Base-by-base conservation (phyloP, 2,113 vertebrate species). In the Solea solea region DNA sequence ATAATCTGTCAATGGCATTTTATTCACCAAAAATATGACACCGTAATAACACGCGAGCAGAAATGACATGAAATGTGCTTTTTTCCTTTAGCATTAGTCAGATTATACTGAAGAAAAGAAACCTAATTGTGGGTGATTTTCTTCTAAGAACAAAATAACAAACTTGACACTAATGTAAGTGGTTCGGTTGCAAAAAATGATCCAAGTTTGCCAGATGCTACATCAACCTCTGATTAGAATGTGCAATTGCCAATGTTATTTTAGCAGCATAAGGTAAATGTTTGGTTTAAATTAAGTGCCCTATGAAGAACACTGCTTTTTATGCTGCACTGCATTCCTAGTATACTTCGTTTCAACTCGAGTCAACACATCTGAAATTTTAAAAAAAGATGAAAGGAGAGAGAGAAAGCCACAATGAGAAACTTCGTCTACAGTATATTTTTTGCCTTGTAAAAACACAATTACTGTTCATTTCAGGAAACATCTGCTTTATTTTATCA, bases 401-500 rank as follows among this genome's bases (percentile, higher is more conserved):
- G 8, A 7, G 42, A 39, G 12, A 45, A 71, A 60, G 52, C 59
- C 16, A 40, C 28, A 34, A 16, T 9, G 28, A 40, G 1, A 60
- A 49, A 59, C 44, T 4, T 54, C 10, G 10, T 27, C n/a, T 3
- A 8, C 4, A 51, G 25, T 56, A 4, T 34, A 4, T 34, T 64
- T 61, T 53, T 9, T 44, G 12, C 52, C 16, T 51, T 45, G 49
- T 66, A 45, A 64, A 70, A 80, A 44, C 34, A 27, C 8, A 21
- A 27, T 67, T 54, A 54, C 53, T 61, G 54, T 62, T 25, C 40
- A 52, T 70, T 68, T 56, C 53, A 42, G 34, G 45, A 40, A n/a
- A 64, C 21, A 12, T 34, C 25, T 57, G 25, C 44, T 81, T 45
- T 60, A 44, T 60, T 61, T 79, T 40, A 71, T 71, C 45, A 28